Conservation (phyloP, 2,113 vertebrate genomes). For the Glaucidium brasilianum region DNA sequence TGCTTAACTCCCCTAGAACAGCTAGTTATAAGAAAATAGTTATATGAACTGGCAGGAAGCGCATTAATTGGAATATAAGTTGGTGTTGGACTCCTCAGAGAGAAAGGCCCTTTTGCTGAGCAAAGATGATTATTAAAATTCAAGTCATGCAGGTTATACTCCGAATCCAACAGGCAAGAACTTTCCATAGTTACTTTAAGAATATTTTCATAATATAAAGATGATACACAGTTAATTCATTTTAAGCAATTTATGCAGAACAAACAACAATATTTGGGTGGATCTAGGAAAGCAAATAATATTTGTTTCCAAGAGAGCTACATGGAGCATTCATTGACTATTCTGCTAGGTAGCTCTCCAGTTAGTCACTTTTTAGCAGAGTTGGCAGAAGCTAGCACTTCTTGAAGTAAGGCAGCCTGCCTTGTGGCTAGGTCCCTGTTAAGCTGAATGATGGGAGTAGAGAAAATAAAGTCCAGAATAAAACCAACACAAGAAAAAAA, state of each 20-base stretch:
- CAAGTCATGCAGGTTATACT: not conserved
- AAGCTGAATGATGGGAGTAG: not conserved
- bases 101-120: not conserved
- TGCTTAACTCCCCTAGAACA: not conserved
- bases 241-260: conserved; percentile 14
- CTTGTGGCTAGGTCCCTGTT: not conserved
- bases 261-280: conserved; percentile 10
- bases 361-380: not conserved
- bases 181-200: not conserved
- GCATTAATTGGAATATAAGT: not conserved
- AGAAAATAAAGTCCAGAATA: not conserved
- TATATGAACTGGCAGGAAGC: not conserved
- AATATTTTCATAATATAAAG: not conserved
- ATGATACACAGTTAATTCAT: not conserved
- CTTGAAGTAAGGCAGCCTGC: not conserved
- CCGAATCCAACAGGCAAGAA: not conserved
- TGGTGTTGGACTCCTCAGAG: not conserved
- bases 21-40: not conserved
- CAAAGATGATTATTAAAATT: not conserved
- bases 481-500: not conserved
- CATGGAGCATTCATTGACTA: not conserved
- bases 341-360: not conserved
- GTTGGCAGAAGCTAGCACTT: not conserved
- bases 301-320: not conserved
- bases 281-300: not conserved